phyloP scores from a whole-genome alignment of 2,797 vertebrate genomes.

The Phrynocephalus guinanensis region DNA sequence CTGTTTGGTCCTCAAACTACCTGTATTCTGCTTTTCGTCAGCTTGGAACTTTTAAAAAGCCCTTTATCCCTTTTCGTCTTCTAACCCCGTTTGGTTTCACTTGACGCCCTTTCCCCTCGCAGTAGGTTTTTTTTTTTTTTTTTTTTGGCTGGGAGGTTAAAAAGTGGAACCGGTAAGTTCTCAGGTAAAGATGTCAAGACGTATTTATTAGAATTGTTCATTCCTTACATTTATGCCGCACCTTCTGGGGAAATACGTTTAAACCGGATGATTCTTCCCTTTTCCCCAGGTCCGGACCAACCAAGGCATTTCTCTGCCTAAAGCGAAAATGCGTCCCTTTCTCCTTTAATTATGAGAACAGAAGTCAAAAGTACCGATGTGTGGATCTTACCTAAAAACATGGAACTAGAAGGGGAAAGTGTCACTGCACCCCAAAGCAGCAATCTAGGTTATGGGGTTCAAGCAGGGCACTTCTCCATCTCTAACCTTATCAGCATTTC shows the following conservation, averaged over 20 bases:
- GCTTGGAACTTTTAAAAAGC: too few relatives aligned
- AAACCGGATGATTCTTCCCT: neutral
- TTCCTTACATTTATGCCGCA: too few relatives aligned
- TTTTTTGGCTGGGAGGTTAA: too few relatives aligned
- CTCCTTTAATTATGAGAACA: neutral
- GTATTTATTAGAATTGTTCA: neutral
- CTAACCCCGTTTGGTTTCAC: accelerated
- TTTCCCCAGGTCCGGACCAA: neutral
- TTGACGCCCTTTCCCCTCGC: neutral
- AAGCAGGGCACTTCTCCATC: too few relatives aligned
- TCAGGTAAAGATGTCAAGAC: neutral
- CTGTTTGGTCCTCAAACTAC: accelerated
- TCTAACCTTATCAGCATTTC: too few relatives aligned
- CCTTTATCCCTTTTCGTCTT: too few relatives aligned
- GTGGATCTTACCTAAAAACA: too few relatives aligned
- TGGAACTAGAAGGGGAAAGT: too few relatives aligned
- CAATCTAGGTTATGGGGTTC: too few relatives aligned
- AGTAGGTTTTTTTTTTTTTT: neutral
- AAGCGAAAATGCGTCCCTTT: neutral
- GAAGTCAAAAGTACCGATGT: too few relatives aligned
- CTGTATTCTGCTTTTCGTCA: neutral
- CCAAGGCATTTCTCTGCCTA: neutral
- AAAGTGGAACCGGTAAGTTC: neutral
- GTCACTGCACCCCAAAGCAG: too few relatives aligned
- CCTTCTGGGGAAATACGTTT: too few relatives aligned